Evolutionary conservation across 2,797 vertebrate species (phyloP), one percentile per base, ranked within the genome.

Genomic region (Lateolabrax maculatus): DNA sequence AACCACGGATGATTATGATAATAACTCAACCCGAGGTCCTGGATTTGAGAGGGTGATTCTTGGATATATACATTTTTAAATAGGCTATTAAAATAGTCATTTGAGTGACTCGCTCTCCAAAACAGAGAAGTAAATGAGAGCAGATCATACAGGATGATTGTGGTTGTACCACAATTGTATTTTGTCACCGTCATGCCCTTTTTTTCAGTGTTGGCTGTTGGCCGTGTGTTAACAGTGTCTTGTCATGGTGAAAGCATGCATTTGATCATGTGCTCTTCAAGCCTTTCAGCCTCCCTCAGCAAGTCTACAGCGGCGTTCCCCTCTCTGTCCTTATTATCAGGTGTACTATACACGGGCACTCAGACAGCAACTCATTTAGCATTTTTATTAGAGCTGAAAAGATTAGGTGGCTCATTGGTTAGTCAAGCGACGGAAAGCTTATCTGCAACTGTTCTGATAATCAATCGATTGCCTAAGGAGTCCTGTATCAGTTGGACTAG

Each of bases 241-340:
- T 15, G 57, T 83, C 70, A 75, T 39, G 8, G 23, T 53, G 66
- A 75, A 79, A 65, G 19, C 10, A 71, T 69, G 34, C 51, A 12
- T 80, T 19, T 72, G 9, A 63, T 84, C 62, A 75, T 77, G 70
- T 78, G 70, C 31, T 65, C 37, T 36, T 44, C 27, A 6, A 31
- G n/a, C 36, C 13, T 39, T 23, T 51, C 15, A 49, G 49, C 11
- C 31, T 67, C 8, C 56, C 6, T 64, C 19, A 37, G 21, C 9
- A 18, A 6, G 55, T 7, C 46, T 41, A 34, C 15, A 5, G 1
- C 11, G 3, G 39, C 6, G 6, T 21, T 36, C 55, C 4, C 27
- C 29, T 51, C 1, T 27, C 15, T 18, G 0, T 12, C 39, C n/a
- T 62, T 61, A 19, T 56, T 36, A 60, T 75, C 79, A 71, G 36